These are phyloP conservation scores for Caranx melampygus DNA, from an alignment of 2,113 vertebrate genomes.

Conservation along the genomic window DNA sequence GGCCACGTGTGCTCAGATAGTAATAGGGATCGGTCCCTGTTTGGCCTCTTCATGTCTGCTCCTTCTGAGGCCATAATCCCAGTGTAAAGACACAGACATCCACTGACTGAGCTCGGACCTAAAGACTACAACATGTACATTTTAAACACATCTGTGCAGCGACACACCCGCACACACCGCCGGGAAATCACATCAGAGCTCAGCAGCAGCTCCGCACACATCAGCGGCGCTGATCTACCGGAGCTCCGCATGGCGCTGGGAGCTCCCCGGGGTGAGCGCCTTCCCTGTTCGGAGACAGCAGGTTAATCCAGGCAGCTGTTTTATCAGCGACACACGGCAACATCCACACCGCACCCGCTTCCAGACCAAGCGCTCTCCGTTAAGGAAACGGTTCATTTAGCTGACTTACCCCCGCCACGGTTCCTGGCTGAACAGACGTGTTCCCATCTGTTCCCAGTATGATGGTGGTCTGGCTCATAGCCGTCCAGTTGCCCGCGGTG, in stretches of 20 bases:
- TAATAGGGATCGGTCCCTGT: not conserved
- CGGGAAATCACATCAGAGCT: not conserved
- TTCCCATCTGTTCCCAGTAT: constrained; percentile 94
- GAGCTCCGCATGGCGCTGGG: not conserved
- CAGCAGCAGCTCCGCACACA: constrained; percentile 3
- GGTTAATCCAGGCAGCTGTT: constrained; percentile 39
- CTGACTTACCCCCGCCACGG: constrained; percentile 88
- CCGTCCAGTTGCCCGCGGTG: constrained; percentile 88
- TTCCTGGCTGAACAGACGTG: constrained; percentile 91
- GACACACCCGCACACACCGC: not conserved
- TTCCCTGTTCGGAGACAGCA: constrained; percentile 19
- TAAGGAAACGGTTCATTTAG: constrained; percentile 61
- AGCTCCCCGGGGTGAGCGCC: constrained; percentile 7
- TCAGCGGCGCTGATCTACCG: constrained; percentile 16
- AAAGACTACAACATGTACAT: not conserved
- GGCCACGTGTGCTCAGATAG: too few species aligned
- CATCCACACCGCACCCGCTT: constrained; percentile 38
- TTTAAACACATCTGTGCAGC: not conserved
- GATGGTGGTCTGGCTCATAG: constrained; percentile 96
- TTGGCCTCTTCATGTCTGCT: not conserved
- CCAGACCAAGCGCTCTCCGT: constrained; percentile 7
- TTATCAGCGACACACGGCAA: constrained; percentile 21
- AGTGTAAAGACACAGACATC: not conserved
- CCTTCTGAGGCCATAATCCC: not conserved
- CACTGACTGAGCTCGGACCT: constrained; percentile 7